Evolutionary conservation across 2,888 invertebrate species (phyloP).

Genomic region (Pecten maximus): DNA sequence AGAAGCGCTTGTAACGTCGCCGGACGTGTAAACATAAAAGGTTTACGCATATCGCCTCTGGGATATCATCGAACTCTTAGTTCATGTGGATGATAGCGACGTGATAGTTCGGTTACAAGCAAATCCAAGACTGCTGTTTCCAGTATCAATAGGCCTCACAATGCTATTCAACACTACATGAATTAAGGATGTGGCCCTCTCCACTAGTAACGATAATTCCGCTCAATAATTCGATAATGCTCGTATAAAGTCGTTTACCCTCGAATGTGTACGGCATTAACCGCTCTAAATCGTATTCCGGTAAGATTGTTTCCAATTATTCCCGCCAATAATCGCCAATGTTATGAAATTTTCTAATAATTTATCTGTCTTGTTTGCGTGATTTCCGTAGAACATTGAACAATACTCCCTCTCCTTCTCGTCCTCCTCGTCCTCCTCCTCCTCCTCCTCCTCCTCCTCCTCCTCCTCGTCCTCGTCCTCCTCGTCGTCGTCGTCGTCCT

Average conservation of each 20-base stretch:
- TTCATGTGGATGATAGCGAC: not conserved
- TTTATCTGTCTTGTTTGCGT: no score
- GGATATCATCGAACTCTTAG: not conserved
- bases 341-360: no score
- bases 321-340: not conserved
- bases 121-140: not conserved
- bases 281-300: not conserved
- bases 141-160: not conserved
- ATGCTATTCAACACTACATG: not conserved
- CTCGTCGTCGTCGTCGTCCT: no score
- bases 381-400: no score
- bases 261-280: not conserved
- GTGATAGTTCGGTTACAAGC: not conserved
- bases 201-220: not conserved
- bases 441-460: no score
- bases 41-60: not conserved
- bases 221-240: conserved; percentile 1
- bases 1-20: not conserved
- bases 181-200: not conserved
- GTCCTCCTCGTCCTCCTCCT: no score
- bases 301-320: not conserved
- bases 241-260: not conserved
- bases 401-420: no score
- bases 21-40: not conserved
- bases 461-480: no score